Conservation (phyloP, 2,797 vertebrate genomes). For the Pachyuromys duprasi region DNA sequence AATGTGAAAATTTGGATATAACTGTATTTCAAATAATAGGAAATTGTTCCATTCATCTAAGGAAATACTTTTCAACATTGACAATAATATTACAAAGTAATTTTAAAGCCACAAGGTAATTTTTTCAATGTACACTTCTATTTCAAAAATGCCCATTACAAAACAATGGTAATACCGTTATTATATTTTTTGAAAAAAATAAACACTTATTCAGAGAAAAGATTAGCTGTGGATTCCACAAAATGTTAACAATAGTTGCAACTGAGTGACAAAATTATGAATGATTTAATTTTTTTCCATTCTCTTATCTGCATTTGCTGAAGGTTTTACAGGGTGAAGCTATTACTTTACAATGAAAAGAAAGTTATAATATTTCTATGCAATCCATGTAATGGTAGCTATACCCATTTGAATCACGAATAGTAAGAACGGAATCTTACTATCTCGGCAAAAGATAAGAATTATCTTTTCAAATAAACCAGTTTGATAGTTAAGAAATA, state of each 20-base stretch:
- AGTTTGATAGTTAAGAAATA: background rate
- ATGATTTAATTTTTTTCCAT: constrained; percentile 28
- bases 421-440: background rate
- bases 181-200: constrained; percentile 55
- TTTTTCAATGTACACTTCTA: constrained; percentile 49
- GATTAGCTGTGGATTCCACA: background rate
- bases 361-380: background rate
- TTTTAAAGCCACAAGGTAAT: constrained; percentile 58
- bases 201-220: constrained; percentile 2
- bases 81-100: constrained; percentile 51
- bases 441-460: background rate
- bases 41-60: constrained; percentile 43
- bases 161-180: constrained; percentile 5
- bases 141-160: constrained; percentile 23
- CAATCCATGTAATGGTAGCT: background rate
- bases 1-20: constrained; percentile 47
- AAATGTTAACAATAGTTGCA: constrained; percentile 30
- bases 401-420: background rate
- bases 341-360: constrained; percentile 37
- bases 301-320: constrained; percentile 25
- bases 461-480: background rate
- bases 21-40: constrained; percentile 35
- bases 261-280: constrained; percentile 27
- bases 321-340: constrained; percentile 1
- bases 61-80: constrained; percentile 46